These are phyloP conservation scores for Pomatostomus ruficeps DNA, from an alignment of 2,113 vertebrate species.

Conservation along the genomic window DNA sequence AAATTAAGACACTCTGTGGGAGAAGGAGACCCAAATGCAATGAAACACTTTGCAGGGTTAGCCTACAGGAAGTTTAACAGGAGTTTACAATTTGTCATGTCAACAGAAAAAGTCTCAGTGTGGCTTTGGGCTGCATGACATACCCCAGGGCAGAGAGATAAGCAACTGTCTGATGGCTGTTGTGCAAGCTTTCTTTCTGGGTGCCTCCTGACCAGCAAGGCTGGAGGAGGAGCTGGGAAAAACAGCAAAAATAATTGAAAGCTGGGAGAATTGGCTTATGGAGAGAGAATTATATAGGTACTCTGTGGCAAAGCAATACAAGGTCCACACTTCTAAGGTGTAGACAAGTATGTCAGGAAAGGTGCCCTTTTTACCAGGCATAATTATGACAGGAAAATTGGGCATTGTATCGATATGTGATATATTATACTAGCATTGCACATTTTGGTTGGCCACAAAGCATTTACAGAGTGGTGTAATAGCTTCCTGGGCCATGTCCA, in stretches of 20 bases:
- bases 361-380: neutral
- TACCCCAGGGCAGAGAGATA: neutral
- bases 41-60: slow-evolving; percentile 3
- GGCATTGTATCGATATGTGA: neutral
- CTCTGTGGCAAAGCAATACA: neutral
- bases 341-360: neutral
- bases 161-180: neutral
- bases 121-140: neutral
- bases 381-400: neutral
- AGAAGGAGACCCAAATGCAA: slow-evolving; percentile 18
- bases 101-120: slow-evolving; percentile 1
- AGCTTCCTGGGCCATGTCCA: neutral
- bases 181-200: neutral
- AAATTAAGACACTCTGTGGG: neutral
- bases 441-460: neutral
- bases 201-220: neutral
- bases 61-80: neutral
- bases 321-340: accelerated
- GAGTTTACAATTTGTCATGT: neutral
- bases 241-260: neutral
- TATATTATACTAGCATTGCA: neutral
- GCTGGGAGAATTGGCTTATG: neutral
- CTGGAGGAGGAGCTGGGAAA: neutral
- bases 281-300: neutral
- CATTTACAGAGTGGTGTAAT: neutral